phyloP scores from a whole-genome alignment of 2,113 vertebrate genomes.

The Carassius gibelio region DNA sequence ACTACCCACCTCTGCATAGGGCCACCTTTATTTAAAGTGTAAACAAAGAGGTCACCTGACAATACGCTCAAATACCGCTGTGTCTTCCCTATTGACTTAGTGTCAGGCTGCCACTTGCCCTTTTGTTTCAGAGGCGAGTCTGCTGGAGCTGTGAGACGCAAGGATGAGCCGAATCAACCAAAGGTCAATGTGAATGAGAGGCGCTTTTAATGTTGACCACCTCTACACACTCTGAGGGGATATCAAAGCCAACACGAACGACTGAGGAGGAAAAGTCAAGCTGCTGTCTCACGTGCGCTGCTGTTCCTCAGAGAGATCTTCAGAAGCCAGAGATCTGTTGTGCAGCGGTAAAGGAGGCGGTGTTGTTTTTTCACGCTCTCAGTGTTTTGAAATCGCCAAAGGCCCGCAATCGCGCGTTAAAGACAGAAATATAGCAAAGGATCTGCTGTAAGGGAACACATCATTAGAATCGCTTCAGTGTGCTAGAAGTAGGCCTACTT shows the following conservation, averaged over 20 bases:
- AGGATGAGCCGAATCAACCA: constrained; percentile 33
- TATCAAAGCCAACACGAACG: constrained; percentile 48
- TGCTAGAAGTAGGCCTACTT: background rate
- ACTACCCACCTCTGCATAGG: no score
- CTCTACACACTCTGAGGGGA: constrained; percentile 41
- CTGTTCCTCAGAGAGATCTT: constrained; percentile 20
- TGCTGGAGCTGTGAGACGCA: constrained; percentile 27
- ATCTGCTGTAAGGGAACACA: background rate
- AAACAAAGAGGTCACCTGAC: constrained; percentile 47
- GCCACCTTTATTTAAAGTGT: constrained; percentile 20
- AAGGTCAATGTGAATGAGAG: constrained; percentile 60
- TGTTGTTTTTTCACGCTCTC: background rate
- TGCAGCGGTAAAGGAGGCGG: background rate
- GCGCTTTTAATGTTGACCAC: constrained; percentile 21
- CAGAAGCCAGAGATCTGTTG: constrained; percentile 9
- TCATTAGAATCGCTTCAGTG: background rate
- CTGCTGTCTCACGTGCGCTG: background rate
- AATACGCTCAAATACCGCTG: constrained; percentile 45
- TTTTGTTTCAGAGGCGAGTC: constrained; percentile 55
- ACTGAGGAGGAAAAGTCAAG: constrained; percentile 40
- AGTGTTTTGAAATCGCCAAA: background rate
- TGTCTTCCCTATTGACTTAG: constrained; percentile 57
- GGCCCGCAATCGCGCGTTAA: background rate
- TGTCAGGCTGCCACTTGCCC: constrained; percentile 58
- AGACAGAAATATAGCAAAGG: background rate